phyloP scores from a whole-genome alignment of 2,888 invertebrate genomes.

The Mechanitis mazaeus region DNA sequence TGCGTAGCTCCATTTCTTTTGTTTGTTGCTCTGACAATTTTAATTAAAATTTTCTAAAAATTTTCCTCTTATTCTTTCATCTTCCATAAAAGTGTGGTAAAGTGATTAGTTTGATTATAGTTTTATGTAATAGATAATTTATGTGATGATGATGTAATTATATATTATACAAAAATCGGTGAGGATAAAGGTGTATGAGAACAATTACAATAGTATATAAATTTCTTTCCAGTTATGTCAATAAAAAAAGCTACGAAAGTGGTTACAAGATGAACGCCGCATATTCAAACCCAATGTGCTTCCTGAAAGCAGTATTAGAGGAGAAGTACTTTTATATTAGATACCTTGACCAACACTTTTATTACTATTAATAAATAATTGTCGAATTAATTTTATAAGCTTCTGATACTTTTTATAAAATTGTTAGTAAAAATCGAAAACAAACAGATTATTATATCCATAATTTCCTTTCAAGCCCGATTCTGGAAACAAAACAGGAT shows the following conservation, averaged over 20 bases:
- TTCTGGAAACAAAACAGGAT: slow-evolving; percentile 82
- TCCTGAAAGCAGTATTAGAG: slow-evolving; percentile 83
- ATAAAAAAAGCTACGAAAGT: slow-evolving; percentile 69
- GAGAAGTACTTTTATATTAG: slow-evolving; percentile 16
- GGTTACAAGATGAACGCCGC: slow-evolving; percentile 81
- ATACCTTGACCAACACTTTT: not conserved
- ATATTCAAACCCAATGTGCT: slow-evolving; percentile 90
- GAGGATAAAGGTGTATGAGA: no score
- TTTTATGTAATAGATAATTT: no score
- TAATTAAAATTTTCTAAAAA: no score
- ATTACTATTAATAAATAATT: not conserved
- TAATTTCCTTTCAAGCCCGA: slow-evolving; percentile 37
- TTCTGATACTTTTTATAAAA: not conserved
- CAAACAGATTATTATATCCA: not conserved
- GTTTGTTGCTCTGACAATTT: no score
- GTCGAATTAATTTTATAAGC: slow-evolving; percentile 8
- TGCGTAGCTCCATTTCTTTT: no score
- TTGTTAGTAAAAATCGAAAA: no score
- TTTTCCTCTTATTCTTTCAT: no score
- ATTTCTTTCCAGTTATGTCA: slow-evolving; percentile 34
- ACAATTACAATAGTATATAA: no score
- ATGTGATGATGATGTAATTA: no score
- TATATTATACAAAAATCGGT: no score
- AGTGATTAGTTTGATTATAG: no score
- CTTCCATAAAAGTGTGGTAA: no score